Conservation (phyloP, 2,797 vertebrate species). For the Pangasius macronema region DNA sequence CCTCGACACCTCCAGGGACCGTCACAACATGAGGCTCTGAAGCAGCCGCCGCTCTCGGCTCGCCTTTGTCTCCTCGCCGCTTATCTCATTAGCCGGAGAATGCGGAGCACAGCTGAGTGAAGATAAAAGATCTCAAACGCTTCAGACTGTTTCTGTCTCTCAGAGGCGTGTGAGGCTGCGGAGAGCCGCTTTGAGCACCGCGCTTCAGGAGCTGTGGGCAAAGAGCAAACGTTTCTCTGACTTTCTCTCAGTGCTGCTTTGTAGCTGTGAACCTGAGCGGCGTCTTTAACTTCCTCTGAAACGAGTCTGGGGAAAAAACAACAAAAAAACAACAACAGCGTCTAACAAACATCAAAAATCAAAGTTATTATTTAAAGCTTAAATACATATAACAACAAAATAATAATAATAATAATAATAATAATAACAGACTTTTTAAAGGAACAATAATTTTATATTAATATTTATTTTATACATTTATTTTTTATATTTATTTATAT, state of each 20-base stretch:
- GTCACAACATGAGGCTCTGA: slow-evolving; percentile 62
- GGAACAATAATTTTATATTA: not conserved
- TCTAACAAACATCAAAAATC: not conserved
- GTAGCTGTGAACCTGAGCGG: not conserved
- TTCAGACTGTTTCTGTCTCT: not conserved
- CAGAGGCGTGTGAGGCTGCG: not conserved
- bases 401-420: no score
- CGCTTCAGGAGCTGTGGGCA: not conserved
- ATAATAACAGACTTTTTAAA: no score
- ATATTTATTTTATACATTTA: not conserved
- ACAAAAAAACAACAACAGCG: not conserved
- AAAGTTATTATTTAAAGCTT: not conserved
- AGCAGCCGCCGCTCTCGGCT: slow-evolving; percentile 25
- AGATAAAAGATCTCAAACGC: slow-evolving; percentile 41
- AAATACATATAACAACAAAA: not conserved
- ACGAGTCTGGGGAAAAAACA: not conserved
- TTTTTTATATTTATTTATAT: not conserved
- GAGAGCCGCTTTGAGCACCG: not conserved
- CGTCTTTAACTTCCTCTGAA: no score
- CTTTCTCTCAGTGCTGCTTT: not conserved
- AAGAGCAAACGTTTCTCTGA: not conserved
- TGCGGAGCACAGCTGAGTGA: slow-evolving; percentile 26
- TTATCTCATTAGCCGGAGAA: slow-evolving; percentile 49
- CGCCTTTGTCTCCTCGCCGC: slow-evolving; percentile 42
- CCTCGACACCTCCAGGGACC: slow-evolving; percentile 65